Conservation (phyloP, 2,888 invertebrate genomes). For the Ormyrus rosae region DNA sequence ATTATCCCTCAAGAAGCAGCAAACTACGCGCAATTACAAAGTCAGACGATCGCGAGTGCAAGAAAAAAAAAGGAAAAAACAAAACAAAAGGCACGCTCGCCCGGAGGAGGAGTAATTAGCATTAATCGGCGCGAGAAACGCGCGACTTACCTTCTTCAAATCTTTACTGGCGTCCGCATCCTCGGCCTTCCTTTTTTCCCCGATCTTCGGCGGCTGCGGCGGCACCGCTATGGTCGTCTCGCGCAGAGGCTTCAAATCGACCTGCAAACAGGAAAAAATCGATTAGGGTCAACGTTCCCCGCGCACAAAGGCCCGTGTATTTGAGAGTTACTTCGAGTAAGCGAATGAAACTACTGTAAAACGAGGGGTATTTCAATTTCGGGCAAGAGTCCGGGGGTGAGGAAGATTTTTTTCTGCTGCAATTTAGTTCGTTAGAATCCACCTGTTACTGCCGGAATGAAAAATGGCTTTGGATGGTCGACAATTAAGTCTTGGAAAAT, state of each 20-base stretch:
- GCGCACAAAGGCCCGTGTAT: no score
- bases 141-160: conserved; percentile 85
- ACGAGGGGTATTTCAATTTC: no score
- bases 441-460: no score
- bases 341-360: no score
- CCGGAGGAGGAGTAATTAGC: conserved; percentile 39
- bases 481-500: no score
- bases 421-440: no score
- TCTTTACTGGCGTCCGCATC: conserved; percentile 89
- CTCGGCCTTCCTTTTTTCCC: conserved; percentile 90
- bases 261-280: conserved; percentile 65
- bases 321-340: no score
- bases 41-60: neutral
- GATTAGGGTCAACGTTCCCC: conserved; percentile 16
- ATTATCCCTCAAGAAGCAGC: neutral
- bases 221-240: conserved; percentile 70
- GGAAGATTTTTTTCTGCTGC: no score
- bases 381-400: no score
- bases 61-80: conserved; percentile 4
- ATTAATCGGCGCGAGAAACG: conserved; percentile 54
- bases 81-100: conserved; percentile 6
- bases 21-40: neutral
- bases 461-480: no score
- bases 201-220: conserved; percentile 73
- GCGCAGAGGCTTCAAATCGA: conserved; percentile 72